Conservation (phyloP, 2,888 invertebrate species). For the Acleris laterana region DNA sequence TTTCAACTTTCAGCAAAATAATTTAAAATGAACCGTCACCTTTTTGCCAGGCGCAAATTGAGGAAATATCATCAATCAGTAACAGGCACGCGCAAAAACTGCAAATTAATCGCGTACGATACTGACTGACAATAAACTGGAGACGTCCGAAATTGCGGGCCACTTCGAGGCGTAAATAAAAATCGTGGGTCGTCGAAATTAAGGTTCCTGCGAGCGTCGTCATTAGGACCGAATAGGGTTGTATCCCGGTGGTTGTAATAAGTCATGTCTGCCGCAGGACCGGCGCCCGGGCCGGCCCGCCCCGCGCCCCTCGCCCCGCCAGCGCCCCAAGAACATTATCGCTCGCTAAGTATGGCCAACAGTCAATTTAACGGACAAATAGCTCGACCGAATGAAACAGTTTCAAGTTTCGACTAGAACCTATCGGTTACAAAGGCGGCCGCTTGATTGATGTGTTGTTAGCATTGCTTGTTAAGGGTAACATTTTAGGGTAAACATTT, state of each 20-base stretch:
- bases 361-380: conserved; percentile 76
- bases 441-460: conserved; percentile 21
- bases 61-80: conserved; percentile 41
- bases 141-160: conserved; percentile 68
- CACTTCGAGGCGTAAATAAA: conserved; percentile 80
- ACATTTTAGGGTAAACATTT: conserved; percentile 5
- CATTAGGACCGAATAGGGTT: conserved; percentile 83
- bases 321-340: conserved; percentile 66
- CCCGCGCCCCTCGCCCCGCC: conserved; percentile 57
- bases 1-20: neutral
- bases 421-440: conserved; percentile 23
- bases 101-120: conserved; percentile 46
- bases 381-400: conserved; percentile 65
- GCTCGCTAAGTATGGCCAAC: conserved; percentile 78
- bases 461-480: conserved; percentile 5
- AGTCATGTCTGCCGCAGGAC: conserved; percentile 82
- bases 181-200: conserved; percentile 81
- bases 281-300: conserved; percentile 49
- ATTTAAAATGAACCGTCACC: conserved; percentile 20
- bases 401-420: conserved; percentile 51
- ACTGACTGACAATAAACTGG: conserved; percentile 57
- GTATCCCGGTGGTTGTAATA: conserved; percentile 81
- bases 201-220: conserved; percentile 77
- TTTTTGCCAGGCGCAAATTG: conserved; percentile 12
- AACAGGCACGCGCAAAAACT: conserved; percentile 46